Evolutionary conservation across 2,113 vertebrate species (phyloP), one percentile per base, ranked within the genome.

Genomic region (Drymodes brunneopygia): DNA sequence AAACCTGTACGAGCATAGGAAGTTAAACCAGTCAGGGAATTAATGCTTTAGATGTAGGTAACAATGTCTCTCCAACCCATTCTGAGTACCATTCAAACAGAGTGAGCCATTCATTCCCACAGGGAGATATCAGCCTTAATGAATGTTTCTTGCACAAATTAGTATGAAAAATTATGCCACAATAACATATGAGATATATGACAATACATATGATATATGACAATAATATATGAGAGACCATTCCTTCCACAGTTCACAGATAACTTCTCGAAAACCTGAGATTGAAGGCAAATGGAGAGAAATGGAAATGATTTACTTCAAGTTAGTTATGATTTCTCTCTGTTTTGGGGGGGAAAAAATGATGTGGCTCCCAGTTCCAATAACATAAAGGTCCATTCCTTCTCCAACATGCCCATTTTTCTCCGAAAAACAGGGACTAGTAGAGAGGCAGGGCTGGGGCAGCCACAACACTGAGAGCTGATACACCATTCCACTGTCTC

Each of bases 271-370:
- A 50, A n/a, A 65, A 87, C 24, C 40, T 25, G 27, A 66, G 13
- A 11, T 0, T 4, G 11, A 45, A 72, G 17, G 40, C 51, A 82
- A 40, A 67, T 4, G 4, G 27, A 65, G 25, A 94, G 35, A 90
- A 85, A 15, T 10, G 33, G 61, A 33, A 40, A 36, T 3, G 0
- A 80, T 61, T 73, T 56, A 47, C 25, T 29, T 35, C 12, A 42
- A 65, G 31, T 12, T 12, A 4, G n/a, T 72, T 38, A 40, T 1
- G 15, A 81, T 48, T 47, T 25, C 48, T 42, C 27, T 69, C 12
- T 23, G 11, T 7, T 50, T 65, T 58, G 1, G 0, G 9, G 20
- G 3, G 28, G 4, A 4, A 16, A 10, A 38, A 48, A 10, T 2
- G 0, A 38, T 1, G 3, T 5, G 13, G 70, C 56, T 69, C 24